Percentiles rank a stretch among this genome's conserved stretches.
phyloP scores from a whole-genome alignment of 2,113 vertebrate species.

The Thryonomys swinderianus region DNA sequence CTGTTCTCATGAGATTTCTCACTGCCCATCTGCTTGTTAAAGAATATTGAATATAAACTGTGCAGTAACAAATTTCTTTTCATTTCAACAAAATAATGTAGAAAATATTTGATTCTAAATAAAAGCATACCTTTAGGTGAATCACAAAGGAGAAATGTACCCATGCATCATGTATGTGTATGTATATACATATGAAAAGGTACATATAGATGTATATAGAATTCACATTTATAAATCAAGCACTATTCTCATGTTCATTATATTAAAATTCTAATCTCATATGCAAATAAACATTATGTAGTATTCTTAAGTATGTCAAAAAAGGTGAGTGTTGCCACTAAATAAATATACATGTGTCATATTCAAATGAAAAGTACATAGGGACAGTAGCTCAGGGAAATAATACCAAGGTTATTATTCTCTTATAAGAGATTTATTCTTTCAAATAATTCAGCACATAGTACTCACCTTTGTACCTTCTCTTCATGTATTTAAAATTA shows the following conservation, averaged over 20 bases:
- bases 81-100: conserved; percentile 29
- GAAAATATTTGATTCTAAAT: not conserved
- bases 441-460: conserved; percentile 39
- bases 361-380: not conserved
- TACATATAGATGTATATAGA: not conserved
- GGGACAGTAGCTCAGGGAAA: not conserved
- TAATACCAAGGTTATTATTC: not conserved
- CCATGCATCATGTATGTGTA: not conserved
- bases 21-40: not conserved
- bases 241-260: not conserved
- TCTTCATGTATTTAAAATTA: conserved; percentile 58
- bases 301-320: not conserved
- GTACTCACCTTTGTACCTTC: not conserved
- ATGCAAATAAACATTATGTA: not conserved
- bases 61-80: not conserved
- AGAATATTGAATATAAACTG: not conserved
- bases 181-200: not conserved
- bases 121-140: conserved; percentile 19
- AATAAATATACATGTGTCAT: not conserved
- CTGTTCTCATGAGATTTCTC: conserved; percentile 10
- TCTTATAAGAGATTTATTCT: not conserved
- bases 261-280: not conserved
- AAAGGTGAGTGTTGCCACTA: conserved; percentile 30
- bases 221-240: not conserved
- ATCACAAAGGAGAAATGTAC: not conserved